phyloP scores from a whole-genome alignment of 2,113 vertebrate genomes.

The Cichladusa arquata region DNA sequence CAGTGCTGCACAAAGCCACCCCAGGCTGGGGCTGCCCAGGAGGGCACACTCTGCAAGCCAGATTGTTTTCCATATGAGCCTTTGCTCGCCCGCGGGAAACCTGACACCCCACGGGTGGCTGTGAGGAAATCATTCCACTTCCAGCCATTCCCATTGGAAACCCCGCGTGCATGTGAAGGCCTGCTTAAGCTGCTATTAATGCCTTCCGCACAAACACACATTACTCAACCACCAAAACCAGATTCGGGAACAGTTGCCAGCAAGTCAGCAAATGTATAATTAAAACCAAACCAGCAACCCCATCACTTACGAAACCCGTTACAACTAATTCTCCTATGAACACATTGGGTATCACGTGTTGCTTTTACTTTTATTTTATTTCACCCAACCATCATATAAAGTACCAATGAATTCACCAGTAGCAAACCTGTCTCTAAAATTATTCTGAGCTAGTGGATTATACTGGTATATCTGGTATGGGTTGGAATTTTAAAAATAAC shows the following conservation, averaged over 20 bases:
- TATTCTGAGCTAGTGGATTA: not conserved
- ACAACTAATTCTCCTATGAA: not conserved
- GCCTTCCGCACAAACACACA: not conserved
- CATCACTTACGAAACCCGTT: not conserved
- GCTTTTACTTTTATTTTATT: not conserved
- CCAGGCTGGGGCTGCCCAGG: fast-evolving
- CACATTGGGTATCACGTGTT: not conserved
- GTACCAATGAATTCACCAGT: not conserved
- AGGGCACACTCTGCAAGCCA: fast-evolving
- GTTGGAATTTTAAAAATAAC: not conserved
- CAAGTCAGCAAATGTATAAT: not conserved
- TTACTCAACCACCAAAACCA: not conserved
- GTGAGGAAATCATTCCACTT: not conserved
- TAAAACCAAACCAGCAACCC: slow-evolving; percentile 8
- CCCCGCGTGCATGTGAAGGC: not conserved
- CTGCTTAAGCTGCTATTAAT: not conserved
- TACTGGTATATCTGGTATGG: not conserved
- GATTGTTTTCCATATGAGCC: slow-evolving; percentile 21
- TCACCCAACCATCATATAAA: not conserved
- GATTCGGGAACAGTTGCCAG: not conserved
- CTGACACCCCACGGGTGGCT: slow-evolving; percentile 44
- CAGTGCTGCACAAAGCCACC: not conserved
- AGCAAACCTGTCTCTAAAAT: not conserved
- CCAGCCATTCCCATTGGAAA: slow-evolving; percentile 30
- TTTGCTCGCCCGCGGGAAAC: slow-evolving; percentile 11